A percentile compares a stretch with the other conserved stretches of the same genome.
These are phyloP conservation scores for Hipparchia sbordonii DNA, from an alignment of 2,888 invertebrate genomes.

Conservation along the genomic window DNA sequence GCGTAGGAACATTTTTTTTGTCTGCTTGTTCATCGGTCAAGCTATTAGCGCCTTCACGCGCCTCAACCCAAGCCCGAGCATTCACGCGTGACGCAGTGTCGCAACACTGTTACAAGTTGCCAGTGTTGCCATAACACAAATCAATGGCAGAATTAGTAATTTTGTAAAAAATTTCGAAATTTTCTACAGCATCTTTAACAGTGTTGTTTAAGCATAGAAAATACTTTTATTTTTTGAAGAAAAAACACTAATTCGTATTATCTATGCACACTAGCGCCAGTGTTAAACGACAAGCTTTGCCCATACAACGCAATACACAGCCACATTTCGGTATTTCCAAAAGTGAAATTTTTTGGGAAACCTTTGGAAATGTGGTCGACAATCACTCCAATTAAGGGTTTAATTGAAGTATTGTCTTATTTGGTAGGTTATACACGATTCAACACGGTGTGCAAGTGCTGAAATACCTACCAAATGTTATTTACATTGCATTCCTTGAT, in stretches of 20 bases:
- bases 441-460: slow-evolving; percentile 66
- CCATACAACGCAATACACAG: slow-evolving; percentile 73
- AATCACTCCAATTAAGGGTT: slow-evolving; percentile 37
- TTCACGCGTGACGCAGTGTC: slow-evolving; percentile 77
- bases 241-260: slow-evolving; percentile 45
- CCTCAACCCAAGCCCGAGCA: slow-evolving; percentile 82
- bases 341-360: slow-evolving; percentile 45
- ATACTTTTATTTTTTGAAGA: slow-evolving; percentile 25
- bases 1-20: background rate
- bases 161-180: background rate
- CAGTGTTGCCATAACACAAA: slow-evolving; percentile 37
- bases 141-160: background rate
- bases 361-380: slow-evolving; percentile 36
- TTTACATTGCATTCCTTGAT: slow-evolving; percentile 76
- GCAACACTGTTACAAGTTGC: slow-evolving; percentile 46
- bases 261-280: slow-evolving; percentile 65
- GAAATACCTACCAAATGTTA: slow-evolving; percentile 76
- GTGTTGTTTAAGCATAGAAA: slow-evolving; percentile 42
- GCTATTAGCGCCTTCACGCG: slow-evolving; percentile 48
- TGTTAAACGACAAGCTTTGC: slow-evolving; percentile 81
- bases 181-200: slow-evolving; percentile 28
- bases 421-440: slow-evolving; percentile 67
- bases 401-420: slow-evolving; percentile 44
- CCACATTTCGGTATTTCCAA: slow-evolving; percentile 48
- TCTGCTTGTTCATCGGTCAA: slow-evolving; percentile 33